Conservation (phyloP, 64 coral and sea anemone species). For the Porites lutea region DNA sequence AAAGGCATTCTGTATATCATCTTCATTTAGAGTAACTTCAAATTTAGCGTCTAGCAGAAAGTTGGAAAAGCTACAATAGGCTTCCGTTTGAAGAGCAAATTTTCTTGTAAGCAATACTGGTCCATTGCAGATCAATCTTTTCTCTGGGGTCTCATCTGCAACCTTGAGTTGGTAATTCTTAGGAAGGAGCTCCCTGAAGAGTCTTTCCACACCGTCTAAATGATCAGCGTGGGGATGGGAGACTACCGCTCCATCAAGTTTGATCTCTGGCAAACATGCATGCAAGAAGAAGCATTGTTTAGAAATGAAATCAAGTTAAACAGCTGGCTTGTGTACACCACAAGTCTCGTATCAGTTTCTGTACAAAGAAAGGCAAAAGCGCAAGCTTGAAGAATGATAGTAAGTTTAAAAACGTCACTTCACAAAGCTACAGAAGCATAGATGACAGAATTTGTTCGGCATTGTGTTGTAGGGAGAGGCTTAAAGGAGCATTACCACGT, state of each 20-base stretch:
- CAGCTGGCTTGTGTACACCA: background rate
- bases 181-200: slow-evolving; percentile 27
- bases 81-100: slow-evolving; percentile 2
- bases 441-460: too few relatives aligned
- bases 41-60: slow-evolving; percentile 9
- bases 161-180: background rate
- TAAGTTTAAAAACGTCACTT: too few relatives aligned
- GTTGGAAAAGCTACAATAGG: slow-evolving; percentile 20
- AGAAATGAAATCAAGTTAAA: background rate
- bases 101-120: slow-evolving; percentile 23
- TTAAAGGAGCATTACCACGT: too few relatives aligned
- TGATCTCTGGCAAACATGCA: background rate
- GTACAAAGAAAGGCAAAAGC: too few relatives aligned
- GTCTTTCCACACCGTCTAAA: slow-evolving; percentile 42
- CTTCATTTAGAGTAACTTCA: background rate
- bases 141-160: background rate
- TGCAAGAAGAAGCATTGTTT: background rate
- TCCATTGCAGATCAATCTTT: slow-evolving; percentile 30
- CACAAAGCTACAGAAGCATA: too few relatives aligned
- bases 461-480: too few relatives aligned
- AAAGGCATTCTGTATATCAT: slow-evolving; percentile 2
- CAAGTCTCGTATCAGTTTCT: background rate
- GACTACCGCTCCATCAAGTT: slow-evolving; percentile 30
- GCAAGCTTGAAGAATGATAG: too few relatives aligned
- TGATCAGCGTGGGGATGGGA: slow-evolving; percentile 24